phyloP scores from a whole-genome alignment of 1,140 invertebrate genomes.

The Venustaconcha ellipsiformis region DNA sequence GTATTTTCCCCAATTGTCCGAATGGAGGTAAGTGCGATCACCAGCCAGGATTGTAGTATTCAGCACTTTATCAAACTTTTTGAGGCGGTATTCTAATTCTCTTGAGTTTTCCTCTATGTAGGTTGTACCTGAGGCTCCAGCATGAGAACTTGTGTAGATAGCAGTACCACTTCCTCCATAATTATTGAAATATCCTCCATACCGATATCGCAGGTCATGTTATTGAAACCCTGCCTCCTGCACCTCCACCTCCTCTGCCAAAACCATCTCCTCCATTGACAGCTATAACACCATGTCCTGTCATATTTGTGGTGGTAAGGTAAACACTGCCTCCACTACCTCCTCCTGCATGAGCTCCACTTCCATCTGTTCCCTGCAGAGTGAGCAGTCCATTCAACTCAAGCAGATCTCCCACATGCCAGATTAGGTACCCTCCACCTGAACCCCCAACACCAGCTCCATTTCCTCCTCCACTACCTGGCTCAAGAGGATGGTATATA shows the following conservation, averaged over 20 bases:
- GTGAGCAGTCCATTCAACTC: conserved; percentile 53
- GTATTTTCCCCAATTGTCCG: conserved; percentile 43
- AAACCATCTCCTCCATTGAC: conserved; percentile 51
- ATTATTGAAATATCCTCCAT: conserved; percentile 52
- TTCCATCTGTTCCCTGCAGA: conserved; percentile 40
- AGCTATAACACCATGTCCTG: conserved; percentile 53
- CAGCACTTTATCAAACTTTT: conserved; percentile 49
- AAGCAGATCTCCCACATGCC: conserved; percentile 46
- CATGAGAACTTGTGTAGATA: conserved; percentile 21
- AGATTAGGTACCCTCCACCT: conserved; percentile 51
- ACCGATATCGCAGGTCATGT: conserved; percentile 54
- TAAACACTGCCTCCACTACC: conserved; percentile 54
- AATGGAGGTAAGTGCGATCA: conserved; percentile 51
- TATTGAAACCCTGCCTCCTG: conserved; percentile 52
- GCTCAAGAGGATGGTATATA: conserved; percentile 42
- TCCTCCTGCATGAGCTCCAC: conserved; percentile 43
- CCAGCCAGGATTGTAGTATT: conserved; percentile 54
- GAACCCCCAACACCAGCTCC: conserved; percentile 44
- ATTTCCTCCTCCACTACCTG: conserved; percentile 56
- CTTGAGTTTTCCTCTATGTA: conserved; percentile 54
- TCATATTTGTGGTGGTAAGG: conserved; percentile 52
- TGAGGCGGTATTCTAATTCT: conserved; percentile 52
- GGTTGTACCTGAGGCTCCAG: conserved; percentile 54
- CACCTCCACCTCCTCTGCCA: conserved; percentile 49
- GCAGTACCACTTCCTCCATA: conserved; percentile 48